These are phyloP conservation scores for Aphelenchoides besseyi DNA, from an alignment of 1,140 invertebrate species.

Conservation along the genomic window DNA sequence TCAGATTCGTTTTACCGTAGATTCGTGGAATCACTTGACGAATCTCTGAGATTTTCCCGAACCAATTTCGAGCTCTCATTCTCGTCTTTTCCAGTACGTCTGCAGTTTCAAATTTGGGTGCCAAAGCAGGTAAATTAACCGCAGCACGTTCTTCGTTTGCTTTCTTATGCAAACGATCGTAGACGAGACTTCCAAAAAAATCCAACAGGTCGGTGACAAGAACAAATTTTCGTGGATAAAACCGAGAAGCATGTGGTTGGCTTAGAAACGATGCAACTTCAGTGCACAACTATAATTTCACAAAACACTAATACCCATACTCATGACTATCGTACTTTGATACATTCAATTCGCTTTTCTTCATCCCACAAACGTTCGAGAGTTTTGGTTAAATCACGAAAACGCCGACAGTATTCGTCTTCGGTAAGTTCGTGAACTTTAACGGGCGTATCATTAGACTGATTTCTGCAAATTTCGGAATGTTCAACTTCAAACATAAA, in stretches of 20 bases:
- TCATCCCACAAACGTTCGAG: slow-evolving; percentile 29
- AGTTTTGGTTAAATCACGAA: slow-evolving; percentile 33
- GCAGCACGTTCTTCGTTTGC: slow-evolving; percentile 63
- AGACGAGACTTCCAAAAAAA: slow-evolving; percentile 88
- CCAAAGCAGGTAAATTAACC: slow-evolving; percentile 32
- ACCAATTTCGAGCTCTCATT: slow-evolving; percentile 97
- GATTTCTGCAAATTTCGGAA: background rate
- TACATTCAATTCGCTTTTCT: slow-evolving; percentile 44
- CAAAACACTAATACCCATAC: background rate
- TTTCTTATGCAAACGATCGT: slow-evolving; percentile 78
- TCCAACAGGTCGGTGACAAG: slow-evolving; percentile 91
- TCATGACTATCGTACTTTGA: slow-evolving; percentile 25
- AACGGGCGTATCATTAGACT: background rate
- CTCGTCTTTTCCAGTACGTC: slow-evolving; percentile 82
- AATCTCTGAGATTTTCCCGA: slow-evolving; percentile 96
- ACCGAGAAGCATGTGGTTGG: slow-evolving; percentile 81
- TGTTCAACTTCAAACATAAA: background rate
- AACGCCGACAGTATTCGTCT: slow-evolving; percentile 29
- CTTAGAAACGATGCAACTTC: slow-evolving; percentile 76
- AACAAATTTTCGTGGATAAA: slow-evolving; percentile 96
- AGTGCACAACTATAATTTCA: slow-evolving; percentile 35
- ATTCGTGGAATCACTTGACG: slow-evolving; percentile 85
- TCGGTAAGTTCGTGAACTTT: slow-evolving; percentile 28
- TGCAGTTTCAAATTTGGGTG: slow-evolving; percentile 67
- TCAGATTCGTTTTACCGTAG: slow-evolving; percentile 66